phyloP scores from a whole-genome alignment of 2,113 vertebrate species.

The Rhinogobius similis region DNA sequence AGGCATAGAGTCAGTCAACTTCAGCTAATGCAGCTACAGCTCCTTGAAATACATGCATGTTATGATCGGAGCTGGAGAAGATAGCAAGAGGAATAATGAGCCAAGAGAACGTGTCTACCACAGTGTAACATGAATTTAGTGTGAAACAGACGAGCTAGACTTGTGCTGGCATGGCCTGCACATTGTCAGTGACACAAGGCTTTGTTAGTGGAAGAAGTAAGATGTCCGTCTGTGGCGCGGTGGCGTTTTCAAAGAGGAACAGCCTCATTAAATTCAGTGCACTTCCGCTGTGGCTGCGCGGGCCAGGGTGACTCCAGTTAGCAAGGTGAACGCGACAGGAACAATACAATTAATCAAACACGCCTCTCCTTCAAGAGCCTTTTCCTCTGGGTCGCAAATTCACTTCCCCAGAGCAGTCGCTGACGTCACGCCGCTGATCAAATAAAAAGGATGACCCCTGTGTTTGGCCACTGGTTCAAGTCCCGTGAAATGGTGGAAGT shows the following conservation, averaged over 20 bases:
- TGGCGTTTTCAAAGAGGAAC: constrained; percentile 47
- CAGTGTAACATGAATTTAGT: constrained; percentile 6
- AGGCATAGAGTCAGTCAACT: constrained; percentile 60
- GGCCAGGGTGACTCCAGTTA: constrained; percentile 63
- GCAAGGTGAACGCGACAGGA: constrained; percentile 72
- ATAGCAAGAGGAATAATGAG: constrained; percentile 17
- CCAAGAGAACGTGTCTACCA: constrained; percentile 6
- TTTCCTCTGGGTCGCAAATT: constrained; percentile 64
- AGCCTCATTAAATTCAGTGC: constrained; percentile 71
- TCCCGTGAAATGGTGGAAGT: constrained; percentile 32
- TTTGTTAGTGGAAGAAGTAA: constrained; percentile 51
- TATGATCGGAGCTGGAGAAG: constrained; percentile 27
- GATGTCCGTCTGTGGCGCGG: constrained; percentile 41
- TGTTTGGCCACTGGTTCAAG: constrained; percentile 18
- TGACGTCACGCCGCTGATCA: constrained; percentile 61
- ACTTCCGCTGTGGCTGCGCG: constrained; percentile 58
- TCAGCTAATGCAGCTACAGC: constrained; percentile 59
- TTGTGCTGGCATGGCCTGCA: background rate
- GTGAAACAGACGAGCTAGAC: constrained; percentile 6
- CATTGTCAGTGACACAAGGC: constrained; percentile 49
- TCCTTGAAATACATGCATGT: constrained; percentile 50
- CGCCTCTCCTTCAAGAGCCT: constrained; percentile 63
- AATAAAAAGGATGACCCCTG: constrained; percentile 57
- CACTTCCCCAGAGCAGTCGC: constrained; percentile 53
- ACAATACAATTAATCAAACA: constrained; percentile 73